Conservation (phyloP, 2,888 invertebrate species). For the Adelphocoris suturalis region DNA sequence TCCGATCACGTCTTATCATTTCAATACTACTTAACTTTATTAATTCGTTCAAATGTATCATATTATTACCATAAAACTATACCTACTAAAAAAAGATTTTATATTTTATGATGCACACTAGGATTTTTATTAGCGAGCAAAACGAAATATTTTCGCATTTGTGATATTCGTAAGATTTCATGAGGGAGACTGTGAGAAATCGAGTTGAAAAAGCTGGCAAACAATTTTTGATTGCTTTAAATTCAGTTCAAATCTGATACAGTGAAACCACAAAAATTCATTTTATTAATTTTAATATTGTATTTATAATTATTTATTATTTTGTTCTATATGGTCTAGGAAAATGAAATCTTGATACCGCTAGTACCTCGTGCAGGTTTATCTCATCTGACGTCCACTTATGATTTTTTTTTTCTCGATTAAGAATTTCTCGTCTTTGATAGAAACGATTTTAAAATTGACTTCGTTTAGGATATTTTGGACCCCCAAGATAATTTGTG, state of each 20-base stretch:
- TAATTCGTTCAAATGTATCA: background rate
- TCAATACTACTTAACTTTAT: conserved; percentile 45
- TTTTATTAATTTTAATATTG: too few species aligned
- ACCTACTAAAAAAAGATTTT: conserved; percentile 62
- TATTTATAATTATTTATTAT: background rate
- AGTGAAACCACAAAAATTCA: background rate
- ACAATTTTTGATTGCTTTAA: conserved; percentile 12
- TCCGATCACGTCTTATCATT: conserved; percentile 48
- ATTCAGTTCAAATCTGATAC: background rate
- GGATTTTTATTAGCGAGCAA: conserved; percentile 53
- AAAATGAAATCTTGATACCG: conserved; percentile 50
- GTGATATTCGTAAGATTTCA: conserved; percentile 74
- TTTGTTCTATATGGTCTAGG: background rate
- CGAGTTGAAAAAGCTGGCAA: conserved; percentile 56
- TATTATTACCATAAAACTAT: background rate
- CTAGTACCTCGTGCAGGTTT: conserved; percentile 60
- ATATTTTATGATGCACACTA: conserved; percentile 74
- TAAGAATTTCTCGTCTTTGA: background rate
- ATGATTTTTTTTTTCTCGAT: background rate
- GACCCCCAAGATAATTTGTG: conserved; percentile 67
- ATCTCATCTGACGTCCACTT: conserved; percentile 13
- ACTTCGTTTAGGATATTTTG: conserved; percentile 39
- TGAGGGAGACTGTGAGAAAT: conserved; percentile 64
- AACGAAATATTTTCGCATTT: conserved; percentile 73
- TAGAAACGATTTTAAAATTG: background rate